Percentiles rank a stretch among this genome's conserved stretches.
Conservation (phyloP, 2,888 invertebrate genomes). For the Raillietiella orientalis region DNA sequence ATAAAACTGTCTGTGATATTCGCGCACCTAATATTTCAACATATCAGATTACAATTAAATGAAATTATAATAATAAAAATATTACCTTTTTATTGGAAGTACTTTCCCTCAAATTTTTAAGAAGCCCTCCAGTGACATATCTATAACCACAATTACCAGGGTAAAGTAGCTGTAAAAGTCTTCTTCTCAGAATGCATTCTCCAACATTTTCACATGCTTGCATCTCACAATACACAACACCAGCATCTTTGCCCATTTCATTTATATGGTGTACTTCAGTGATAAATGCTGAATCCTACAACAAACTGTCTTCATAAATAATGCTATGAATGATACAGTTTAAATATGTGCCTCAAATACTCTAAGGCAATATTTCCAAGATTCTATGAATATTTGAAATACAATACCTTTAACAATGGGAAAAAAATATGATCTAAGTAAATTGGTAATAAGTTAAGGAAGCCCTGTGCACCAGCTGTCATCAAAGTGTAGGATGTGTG, state of each 20-base stretch:
- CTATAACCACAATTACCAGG: conserved; percentile 51
- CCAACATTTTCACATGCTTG: conserved; percentile 53
- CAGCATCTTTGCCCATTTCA: conserved; percentile 57
- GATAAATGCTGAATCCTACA: conserved; percentile 36
- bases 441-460: conserved; percentile 54
- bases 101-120: conserved; percentile 46
- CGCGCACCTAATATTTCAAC: conserved; percentile 21
- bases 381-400: conserved; percentile 2
- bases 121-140: conserved; percentile 47
- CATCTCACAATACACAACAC: conserved; percentile 89
- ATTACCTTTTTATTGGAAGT: conserved; percentile 43
- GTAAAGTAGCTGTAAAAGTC: conserved; percentile 33
- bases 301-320: conserved; percentile 5
- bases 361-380: conserved; percentile 3
- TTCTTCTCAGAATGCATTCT: conserved; percentile 29
- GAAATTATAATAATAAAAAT: neutral
- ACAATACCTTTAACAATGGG: conserved; percentile 30
- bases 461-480: conserved; percentile 57
- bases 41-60: neutral
- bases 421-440: conserved; percentile 65
- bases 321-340: too few species aligned
- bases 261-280: conserved; percentile 80
- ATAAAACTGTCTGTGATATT: conserved; percentile 56
- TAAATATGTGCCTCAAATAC: too few species aligned
- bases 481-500: conserved; percentile 67